Conservation (phyloP, 2,113 vertebrate species). For the Lampris megalopsis region DNA sequence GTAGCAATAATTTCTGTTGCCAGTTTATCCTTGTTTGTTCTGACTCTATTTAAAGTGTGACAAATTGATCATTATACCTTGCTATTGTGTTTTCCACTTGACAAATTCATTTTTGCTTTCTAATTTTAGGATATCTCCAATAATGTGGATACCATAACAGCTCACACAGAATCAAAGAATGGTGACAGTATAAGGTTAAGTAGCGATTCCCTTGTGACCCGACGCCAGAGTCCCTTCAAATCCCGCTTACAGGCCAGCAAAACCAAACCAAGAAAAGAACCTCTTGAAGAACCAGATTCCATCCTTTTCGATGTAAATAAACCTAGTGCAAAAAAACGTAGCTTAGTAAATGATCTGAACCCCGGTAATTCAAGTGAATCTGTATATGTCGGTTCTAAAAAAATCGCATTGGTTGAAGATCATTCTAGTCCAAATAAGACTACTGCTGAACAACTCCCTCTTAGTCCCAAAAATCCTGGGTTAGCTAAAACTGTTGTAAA, state of each 20-base stretch:
- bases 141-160: slow-evolving; percentile 1
- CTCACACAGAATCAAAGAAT: slow-evolving; percentile 16
- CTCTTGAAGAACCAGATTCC: background rate
- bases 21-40: too few relatives aligned
- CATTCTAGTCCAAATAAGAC: background rate
- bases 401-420: too few relatives aligned
- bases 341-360: background rate
- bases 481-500: background rate
- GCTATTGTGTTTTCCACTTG: background rate
- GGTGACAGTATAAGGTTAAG: slow-evolving; percentile 1
- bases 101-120: background rate
- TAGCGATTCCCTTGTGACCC: slow-evolving; percentile 27
- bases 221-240: slow-evolving; percentile 53
- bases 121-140: slow-evolving; percentile 25
- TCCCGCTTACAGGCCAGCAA: slow-evolving; percentile 6
- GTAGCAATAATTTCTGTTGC: background rate
- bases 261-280: background rate
- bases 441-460: background rate
- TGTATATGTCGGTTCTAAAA: too few relatives aligned
- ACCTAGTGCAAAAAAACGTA: slow-evolving; percentile 7
- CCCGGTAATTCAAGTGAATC: background rate
- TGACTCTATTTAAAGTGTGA: background rate
- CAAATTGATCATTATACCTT: background rate
- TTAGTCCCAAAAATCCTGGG: background rate
- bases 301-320: background rate